Conservation (phyloP, 2,113 vertebrate genomes). For the Anoplopoma fimbria region DNA sequence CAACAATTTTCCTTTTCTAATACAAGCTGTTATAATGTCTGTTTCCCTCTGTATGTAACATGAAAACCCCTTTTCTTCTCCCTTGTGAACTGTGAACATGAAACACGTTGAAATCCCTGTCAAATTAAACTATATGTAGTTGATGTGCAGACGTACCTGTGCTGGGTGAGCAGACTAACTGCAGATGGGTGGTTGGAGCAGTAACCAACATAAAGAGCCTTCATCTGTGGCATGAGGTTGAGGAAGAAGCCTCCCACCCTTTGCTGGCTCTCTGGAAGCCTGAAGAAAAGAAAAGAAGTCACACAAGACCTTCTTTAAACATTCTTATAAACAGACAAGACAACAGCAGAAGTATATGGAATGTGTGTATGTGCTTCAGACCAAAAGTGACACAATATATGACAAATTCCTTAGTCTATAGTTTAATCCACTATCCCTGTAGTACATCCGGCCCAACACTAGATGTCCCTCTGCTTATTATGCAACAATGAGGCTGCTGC, state of each 20-base stretch:
- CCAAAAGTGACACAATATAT: neutral
- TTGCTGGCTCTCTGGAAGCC: slow-evolving; percentile 95
- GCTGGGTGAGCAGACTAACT: slow-evolving; percentile 94
- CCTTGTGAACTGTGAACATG: neutral
- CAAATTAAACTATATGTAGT: neutral
- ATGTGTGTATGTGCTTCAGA: too few species aligned
- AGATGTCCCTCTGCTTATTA: slow-evolving; percentile 64
- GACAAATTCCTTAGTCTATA: neutral
- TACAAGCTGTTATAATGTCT: neutral
- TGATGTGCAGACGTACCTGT: slow-evolving; percentile 84
- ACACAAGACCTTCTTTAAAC: neutral
- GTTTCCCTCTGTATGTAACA: neutral
- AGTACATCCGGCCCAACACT: slow-evolving; percentile 51
- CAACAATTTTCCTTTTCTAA: neutral
- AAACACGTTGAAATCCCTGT: neutral
- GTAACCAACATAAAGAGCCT: slow-evolving; percentile 91
- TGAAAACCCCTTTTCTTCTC: neutral
- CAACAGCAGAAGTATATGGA: neutral
- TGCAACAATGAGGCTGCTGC: slow-evolving; percentile 36
- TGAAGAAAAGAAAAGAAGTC: slow-evolving; percentile 59
- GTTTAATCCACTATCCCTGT: slow-evolving; percentile 8
- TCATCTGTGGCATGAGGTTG: slow-evolving; percentile 95
- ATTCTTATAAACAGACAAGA: neutral
- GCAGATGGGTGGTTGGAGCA: slow-evolving; percentile 99
- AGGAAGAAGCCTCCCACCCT: slow-evolving; percentile 95